Base-by-base conservation (phyloP, 2,113 vertebrate genomes). In the Rhagologus leucostigma region DNA sequence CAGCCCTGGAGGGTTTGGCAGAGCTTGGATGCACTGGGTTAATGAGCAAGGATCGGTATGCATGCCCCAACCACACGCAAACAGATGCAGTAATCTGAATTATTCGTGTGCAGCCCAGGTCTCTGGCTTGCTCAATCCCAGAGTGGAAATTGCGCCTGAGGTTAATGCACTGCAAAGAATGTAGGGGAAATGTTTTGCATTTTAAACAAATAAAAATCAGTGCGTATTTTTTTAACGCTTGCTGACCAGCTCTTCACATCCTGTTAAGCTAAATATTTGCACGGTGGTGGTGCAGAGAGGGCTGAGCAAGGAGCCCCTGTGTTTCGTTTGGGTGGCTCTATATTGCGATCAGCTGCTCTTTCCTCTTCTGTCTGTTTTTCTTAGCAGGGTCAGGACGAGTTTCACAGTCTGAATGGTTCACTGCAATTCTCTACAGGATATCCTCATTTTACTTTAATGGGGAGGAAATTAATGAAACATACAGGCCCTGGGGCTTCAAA, bases 401-500 rank as follows among this genome's bases (percentile, higher is more conserved):
- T 97, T 98, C 94, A 90, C 90, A 97, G 96, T 97, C 96, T 84
- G 80, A 97, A 97, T 73, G 96, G 97, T 98, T 98, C 97, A 97
- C 96, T 97, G 97, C 97, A 97, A 96, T 97, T 97, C 97, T 97
- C 96, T 97, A 98, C 97, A 98, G 97, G 98, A 98, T 98, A 97
- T 98, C 97, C 97, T 98, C 96, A 94, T 98, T 97, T 97, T 97
- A 94, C 97, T 98, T 96, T 97, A 98, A 97, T 98, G 97, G 96
- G 96, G 96, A 98, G 98, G 97, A 98, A 98, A 97, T 97, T 97
- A 98, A 97, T 98, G 98, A 97, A 98, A 97, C 97, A 97, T 96
- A 97, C 97, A 96, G 96, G 91, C 97, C 98, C 97, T 94, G 96
- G 93, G 97, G 98, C 97, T 92, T 96, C 83, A 89, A 95, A 97